phyloP scores from a whole-genome alignment of 2,888 invertebrate genomes.

The Boloria euphrosyne region DNA sequence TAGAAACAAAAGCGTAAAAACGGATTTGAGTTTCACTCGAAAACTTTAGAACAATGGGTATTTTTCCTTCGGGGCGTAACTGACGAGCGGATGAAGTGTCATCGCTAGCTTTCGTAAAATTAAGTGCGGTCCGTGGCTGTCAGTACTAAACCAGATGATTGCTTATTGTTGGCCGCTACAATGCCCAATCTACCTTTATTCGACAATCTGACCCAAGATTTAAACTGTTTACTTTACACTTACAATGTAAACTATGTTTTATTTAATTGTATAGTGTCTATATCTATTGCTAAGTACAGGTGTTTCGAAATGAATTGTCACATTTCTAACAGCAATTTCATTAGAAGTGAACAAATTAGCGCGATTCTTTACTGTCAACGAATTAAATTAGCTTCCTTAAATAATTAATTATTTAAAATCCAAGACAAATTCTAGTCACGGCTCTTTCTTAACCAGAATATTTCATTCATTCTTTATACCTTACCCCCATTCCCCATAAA shows the following conservation, averaged over 20 bases:
- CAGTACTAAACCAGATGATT: constrained; percentile 62
- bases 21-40: constrained; percentile 1
- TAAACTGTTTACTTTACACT: constrained; percentile 42
- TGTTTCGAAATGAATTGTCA: too few species aligned
- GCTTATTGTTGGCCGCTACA: constrained; percentile 69
- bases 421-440: constrained; percentile 44
- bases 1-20: constrained; percentile 2
- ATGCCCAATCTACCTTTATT: constrained; percentile 70
- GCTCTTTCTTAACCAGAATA: constrained; percentile 53
- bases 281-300: background rate
- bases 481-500: constrained; percentile 67
- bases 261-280: background rate
- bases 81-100: constrained; percentile 39
- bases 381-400: constrained; percentile 30
- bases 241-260: constrained; percentile 1
- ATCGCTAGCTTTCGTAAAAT: constrained; percentile 53
- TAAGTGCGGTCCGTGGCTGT: constrained; percentile 53
- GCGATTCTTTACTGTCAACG: constrained; percentile 21
- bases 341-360: constrained; percentile 17
- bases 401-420: constrained; percentile 40
- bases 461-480: constrained; percentile 62
- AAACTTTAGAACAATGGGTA: constrained; percentile 21
- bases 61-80: constrained; percentile 21
- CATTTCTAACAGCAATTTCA: background rate
- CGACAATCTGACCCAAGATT: constrained; percentile 51